Evolutionary conservation across 1,140 invertebrate genomes (phyloP).

Genomic region (Asobara japonica): DNA sequence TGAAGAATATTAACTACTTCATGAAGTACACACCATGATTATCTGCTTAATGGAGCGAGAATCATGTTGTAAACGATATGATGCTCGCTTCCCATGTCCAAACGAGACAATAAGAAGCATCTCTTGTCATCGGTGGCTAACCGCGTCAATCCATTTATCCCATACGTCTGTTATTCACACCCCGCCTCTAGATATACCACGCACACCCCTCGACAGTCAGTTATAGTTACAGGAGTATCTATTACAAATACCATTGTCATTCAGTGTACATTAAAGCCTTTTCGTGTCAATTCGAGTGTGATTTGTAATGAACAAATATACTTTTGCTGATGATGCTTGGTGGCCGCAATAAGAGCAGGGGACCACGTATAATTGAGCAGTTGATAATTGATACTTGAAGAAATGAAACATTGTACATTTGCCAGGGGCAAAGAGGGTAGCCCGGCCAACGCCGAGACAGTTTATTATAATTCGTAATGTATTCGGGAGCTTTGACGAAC

Average conservation of each 20-base stretch:
- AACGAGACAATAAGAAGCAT: constrained; percentile 32
- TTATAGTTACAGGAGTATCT: constrained; percentile 11
- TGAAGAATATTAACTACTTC: constrained; percentile 42
- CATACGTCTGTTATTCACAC: constrained; percentile 5
- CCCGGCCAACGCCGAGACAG: neutral
- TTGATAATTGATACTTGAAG: constrained; percentile 6
- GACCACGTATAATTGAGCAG: neutral
- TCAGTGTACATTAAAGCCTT: constrained; percentile 20
- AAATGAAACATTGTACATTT: neutral
- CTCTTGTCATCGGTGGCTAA: constrained; percentile 6
- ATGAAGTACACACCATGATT: constrained; percentile 38
- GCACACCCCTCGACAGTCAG: neutral
- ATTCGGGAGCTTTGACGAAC: constrained; percentile 2
- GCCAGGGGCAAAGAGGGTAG: neutral
- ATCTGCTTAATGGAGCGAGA: constrained; percentile 57
- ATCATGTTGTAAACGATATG: constrained; percentile 28
- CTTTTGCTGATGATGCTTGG: neutral
- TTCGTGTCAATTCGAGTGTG: constrained; percentile 21
- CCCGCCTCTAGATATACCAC: neutral
- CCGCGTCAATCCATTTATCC: constrained; percentile 16
- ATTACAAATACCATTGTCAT: constrained; percentile 26
- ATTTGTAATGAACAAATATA: constrained; percentile 20
- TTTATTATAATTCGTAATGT: constrained; percentile 8
- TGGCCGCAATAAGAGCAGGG: neutral
- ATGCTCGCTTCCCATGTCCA: constrained; percentile 57